Conservation (phyloP, 1,140 invertebrate genomes). For the Lethrus apterus region DNA sequence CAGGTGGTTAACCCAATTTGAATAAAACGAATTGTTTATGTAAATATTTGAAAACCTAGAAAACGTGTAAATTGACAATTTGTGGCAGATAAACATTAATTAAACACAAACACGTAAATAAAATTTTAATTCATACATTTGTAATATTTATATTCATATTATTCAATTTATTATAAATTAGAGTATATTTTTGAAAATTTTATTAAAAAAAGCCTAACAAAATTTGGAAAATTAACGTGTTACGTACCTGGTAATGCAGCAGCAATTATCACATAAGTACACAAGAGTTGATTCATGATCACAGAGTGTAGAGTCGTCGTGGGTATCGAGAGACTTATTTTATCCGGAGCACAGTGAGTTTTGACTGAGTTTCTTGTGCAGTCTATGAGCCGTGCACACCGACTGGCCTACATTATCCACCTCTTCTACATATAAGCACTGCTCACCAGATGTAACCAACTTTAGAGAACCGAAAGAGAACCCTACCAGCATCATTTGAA, state of each 20-base stretch:
- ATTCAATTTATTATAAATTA: no score
- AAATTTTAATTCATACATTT: no score
- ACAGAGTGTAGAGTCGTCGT: neutral
- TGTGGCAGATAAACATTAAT: no score
- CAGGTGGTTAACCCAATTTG: no score
- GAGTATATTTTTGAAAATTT: no score
- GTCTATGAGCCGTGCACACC: conserved; percentile 16
- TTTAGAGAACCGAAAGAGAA: neutral
- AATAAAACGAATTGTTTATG: no score
- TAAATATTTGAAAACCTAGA: no score
- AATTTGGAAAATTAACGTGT: no score
- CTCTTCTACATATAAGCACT: conserved; percentile 16
- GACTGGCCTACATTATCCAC: conserved; percentile 20
- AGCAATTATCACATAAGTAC: conserved; percentile 9
- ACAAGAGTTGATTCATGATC: conserved; percentile 1
- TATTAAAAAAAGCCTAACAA: no score
- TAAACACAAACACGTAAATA: no score
- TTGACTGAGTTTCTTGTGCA: conserved; percentile 12
- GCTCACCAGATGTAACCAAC: conserved; percentile 10
- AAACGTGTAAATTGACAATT: no score
- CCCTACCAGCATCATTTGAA: neutral
- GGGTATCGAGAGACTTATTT: neutral
- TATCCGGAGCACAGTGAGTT: neutral
- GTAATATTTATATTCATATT: no score
- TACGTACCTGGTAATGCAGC: conserved; percentile 7